Percentiles rank a stretch among this genome's conserved stretches.
Conservation (phyloP, 2,888 invertebrate species). For the Pharmacophagus antenor region DNA sequence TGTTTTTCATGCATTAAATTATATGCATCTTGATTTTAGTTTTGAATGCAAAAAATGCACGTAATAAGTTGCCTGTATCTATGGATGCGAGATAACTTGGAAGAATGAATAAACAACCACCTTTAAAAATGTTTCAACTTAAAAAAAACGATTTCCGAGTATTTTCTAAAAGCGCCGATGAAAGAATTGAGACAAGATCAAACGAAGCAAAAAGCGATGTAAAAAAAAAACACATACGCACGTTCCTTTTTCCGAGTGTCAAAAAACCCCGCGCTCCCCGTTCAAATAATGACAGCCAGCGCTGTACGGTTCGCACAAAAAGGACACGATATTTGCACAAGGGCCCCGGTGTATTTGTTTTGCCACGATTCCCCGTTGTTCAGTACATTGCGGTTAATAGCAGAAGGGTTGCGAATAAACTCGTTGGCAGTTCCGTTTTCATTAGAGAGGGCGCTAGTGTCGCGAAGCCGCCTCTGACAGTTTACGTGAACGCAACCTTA, state of each 20-base stretch:
- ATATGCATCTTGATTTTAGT: conserved; percentile 12
- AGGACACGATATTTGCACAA: conserved; percentile 56
- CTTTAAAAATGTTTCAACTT: too few relatives aligned
- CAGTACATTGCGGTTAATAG: conserved; percentile 43
- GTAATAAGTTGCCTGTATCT: too few relatives aligned
- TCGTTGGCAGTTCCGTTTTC: conserved; percentile 46
- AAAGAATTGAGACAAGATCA: not conserved
- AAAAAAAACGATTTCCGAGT: too few relatives aligned
- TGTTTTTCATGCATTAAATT: conserved; percentile 15
- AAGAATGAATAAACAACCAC: too few relatives aligned
- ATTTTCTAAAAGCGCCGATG: too few relatives aligned
- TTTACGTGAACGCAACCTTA: conserved; percentile 39
- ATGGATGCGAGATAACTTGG: too few relatives aligned
- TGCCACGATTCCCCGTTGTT: conserved; percentile 50
- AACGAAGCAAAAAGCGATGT: not conserved
- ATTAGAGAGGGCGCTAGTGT: conserved; percentile 49
- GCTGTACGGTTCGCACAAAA: conserved; percentile 39
- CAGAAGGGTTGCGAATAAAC: conserved; percentile 42
- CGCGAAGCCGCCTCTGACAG: conserved; percentile 42
- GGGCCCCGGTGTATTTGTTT: conserved; percentile 52
- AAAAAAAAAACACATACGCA: conserved; percentile 33
- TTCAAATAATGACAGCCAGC: conserved; percentile 53
- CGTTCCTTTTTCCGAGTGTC: conserved; percentile 38
- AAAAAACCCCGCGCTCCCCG: conserved; percentile 38
- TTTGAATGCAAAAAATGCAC: not conserved